Conservation (phyloP, 2,797 vertebrate species). For the Meda fulgida region DNA sequence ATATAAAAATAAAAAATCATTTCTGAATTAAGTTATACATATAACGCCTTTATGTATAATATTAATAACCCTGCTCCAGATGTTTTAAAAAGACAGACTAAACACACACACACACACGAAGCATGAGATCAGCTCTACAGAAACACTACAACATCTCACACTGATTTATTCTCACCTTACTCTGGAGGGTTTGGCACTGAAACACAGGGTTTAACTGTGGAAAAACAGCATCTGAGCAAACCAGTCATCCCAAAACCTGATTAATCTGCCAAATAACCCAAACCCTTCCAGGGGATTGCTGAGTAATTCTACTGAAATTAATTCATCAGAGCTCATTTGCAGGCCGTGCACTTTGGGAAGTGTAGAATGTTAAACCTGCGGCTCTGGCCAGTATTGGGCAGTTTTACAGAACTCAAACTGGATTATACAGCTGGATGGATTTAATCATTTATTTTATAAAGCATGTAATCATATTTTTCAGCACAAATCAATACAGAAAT, state of each 20-base stretch:
- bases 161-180: not conserved
- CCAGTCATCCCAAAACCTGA: not conserved
- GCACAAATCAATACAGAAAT: not conserved
- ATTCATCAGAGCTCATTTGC: not conserved
- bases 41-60: too few relatives aligned
- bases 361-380: not conserved
- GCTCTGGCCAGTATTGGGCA: not conserved
- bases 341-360: not conserved
- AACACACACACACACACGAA: too few relatives aligned
- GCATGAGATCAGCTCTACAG: too few relatives aligned
- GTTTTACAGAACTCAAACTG: not conserved
- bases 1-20: too few relatives aligned
- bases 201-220: not conserved
- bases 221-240: slow-evolving; percentile 1
- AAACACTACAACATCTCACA: too few relatives aligned
- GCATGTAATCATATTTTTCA: not conserved
- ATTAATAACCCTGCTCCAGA: too few relatives aligned
- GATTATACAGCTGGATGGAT: too few relatives aligned
- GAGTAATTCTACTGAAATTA: not conserved
- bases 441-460: not conserved
- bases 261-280: slow-evolving; percentile 6
- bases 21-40: too few relatives aligned
- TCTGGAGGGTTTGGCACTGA: not conserved
- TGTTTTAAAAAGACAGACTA: too few relatives aligned
- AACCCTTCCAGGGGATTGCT: slow-evolving; percentile 13